Percentiles rank a stretch among this genome's conserved stretches.
phyloP scores from a whole-genome alignment of 2,888 invertebrate genomes.

The Eristalis arbustorum region DNA sequence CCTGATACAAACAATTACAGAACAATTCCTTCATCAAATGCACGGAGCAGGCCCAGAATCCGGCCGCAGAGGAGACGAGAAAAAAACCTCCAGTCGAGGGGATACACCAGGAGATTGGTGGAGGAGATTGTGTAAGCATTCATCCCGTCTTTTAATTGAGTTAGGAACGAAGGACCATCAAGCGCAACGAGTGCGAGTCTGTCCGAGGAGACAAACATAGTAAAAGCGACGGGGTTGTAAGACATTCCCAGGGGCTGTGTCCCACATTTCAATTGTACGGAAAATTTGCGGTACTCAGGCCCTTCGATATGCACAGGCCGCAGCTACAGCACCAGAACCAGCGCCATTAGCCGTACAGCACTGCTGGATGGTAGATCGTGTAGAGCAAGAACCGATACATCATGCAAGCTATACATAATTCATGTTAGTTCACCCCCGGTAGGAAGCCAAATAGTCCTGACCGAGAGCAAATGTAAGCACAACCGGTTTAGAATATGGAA shows the following conservation, averaged over 20 bases:
- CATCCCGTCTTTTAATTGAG: slow-evolving; percentile 29
- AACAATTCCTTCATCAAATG: slow-evolving; percentile 22
- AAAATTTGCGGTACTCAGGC: slow-evolving; percentile 3
- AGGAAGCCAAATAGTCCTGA: slow-evolving; percentile 56
- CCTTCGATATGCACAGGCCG: slow-evolving; percentile 15
- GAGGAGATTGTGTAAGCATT: slow-evolving; percentile 3
- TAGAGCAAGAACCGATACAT: slow-evolving; percentile 49
- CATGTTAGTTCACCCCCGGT: slow-evolving; percentile 46
- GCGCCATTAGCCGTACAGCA: neutral
- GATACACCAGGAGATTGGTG: too few relatives aligned
- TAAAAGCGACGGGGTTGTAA: slow-evolving; percentile 24
- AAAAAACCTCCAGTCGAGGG: neutral
- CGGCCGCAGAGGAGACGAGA: neutral
- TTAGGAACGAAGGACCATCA: neutral
- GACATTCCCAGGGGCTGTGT: slow-evolving; percentile 31
- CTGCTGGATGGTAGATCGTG: neutral
- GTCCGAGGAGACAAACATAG: slow-evolving; percentile 3
- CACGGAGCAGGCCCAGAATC: neutral
- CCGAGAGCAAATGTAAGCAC: slow-evolving; percentile 61
- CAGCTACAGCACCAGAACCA: neutral
- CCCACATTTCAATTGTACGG: slow-evolving; percentile 49
- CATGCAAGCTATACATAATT: slow-evolving; percentile 62
- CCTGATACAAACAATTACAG: slow-evolving; percentile 39
- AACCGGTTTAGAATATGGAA: slow-evolving; percentile 66
- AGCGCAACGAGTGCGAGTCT: neutral